Conservation (phyloP, 2,113 vertebrate genomes). For the Canis aureus region DNA sequence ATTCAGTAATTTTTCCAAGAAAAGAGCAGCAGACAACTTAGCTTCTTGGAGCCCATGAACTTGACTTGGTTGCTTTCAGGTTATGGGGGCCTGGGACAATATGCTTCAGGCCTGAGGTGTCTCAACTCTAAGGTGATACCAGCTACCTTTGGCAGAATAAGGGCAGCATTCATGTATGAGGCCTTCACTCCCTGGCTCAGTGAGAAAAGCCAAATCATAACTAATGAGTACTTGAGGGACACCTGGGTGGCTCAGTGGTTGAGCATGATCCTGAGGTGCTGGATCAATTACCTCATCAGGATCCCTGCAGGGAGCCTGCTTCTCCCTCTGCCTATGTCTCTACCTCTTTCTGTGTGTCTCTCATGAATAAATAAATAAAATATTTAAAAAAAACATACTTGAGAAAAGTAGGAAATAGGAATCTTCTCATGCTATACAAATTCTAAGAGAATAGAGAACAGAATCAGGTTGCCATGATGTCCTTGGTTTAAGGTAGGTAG, state of each 20-base stretch:
- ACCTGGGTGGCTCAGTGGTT: no score
- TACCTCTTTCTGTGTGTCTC: no score
- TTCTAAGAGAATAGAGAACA: background rate
- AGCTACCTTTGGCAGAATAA: background rate
- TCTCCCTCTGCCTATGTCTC: no score
- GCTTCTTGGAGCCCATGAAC: background rate
- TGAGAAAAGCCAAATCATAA: slow-evolving; percentile 6
- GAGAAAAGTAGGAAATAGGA: background rate
- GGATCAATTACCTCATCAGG: no score
- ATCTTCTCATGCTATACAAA: background rate
- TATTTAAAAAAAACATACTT: background rate
- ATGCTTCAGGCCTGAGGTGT: background rate
- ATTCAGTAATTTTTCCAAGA: background rate
- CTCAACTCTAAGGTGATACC: background rate
- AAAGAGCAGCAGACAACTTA: background rate
- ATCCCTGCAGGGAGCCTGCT: no score
- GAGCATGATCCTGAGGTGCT: no score
- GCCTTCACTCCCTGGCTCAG: background rate
- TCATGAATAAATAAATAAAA: no score
- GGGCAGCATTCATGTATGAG: background rate
- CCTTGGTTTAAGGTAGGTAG: background rate
- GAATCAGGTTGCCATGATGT: background rate
- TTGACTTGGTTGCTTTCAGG: background rate
- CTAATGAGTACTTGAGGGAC: background rate
- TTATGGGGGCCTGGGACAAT: background rate